Percentiles rank a stretch among this genome's conserved stretches.
phyloP scores from a whole-genome alignment of 1,140 invertebrate species.

The Bombus sibiricus region DNA sequence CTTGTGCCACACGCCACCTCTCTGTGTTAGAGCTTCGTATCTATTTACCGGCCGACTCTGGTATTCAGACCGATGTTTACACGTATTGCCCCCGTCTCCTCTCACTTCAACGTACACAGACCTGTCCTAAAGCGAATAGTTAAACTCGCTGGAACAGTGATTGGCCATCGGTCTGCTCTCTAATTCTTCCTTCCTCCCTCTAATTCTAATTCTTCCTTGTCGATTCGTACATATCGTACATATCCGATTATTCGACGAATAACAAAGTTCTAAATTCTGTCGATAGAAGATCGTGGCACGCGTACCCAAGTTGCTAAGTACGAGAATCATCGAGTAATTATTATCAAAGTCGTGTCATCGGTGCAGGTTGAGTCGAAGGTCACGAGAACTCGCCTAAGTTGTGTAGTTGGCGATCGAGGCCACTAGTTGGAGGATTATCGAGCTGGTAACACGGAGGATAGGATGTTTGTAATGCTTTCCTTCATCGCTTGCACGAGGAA shows the following conservation, averaged over 20 bases:
- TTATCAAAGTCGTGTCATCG: background rate
- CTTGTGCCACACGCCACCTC: background rate
- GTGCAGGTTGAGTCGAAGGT: background rate
- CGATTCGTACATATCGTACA: background rate
- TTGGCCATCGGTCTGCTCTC: background rate
- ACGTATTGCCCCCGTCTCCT: constrained; percentile 36
- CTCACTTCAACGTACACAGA: background rate
- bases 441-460: background rate
- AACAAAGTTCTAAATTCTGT: background rate
- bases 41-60: constrained; percentile 43
- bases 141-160: background rate
- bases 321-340: background rate
- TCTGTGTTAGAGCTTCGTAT: background rate
- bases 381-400: background rate
- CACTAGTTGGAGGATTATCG: background rate
- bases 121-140: background rate
- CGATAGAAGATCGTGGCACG: background rate
- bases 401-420: no score
- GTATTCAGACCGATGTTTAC: constrained; percentile 63
- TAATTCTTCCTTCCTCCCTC: background rate
- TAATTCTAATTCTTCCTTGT: background rate
- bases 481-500: background rate
- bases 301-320: background rate
- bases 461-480: constrained; percentile 1
- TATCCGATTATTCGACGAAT: background rate